Conservation (phyloP, 1,140 invertebrate genomes). For the Meteorus sp. region DNA sequence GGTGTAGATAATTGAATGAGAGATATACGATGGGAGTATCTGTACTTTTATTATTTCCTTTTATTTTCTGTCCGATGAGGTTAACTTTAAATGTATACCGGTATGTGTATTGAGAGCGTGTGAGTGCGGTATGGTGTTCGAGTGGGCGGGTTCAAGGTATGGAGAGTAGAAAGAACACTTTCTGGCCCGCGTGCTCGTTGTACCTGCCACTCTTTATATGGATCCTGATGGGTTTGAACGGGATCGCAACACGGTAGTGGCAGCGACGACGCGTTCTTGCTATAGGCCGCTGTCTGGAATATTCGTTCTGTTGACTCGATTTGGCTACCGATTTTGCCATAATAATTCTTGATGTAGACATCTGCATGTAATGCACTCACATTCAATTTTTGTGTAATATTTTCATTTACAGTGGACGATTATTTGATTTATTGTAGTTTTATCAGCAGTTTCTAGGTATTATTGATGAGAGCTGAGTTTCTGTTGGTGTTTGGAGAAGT, state of each 20-base stretch:
- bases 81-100: not conserved
- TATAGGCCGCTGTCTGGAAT: conserved; percentile 16
- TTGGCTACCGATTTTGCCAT: conserved; percentile 16
- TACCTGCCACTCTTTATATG: conserved; percentile 35
- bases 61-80: not conserved
- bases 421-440: too few relatives aligned
- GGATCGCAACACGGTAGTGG: conserved; percentile 28
- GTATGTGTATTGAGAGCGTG: conserved; percentile 19
- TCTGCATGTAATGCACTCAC: too few relatives aligned
- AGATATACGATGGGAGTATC: not conserved
- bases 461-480: too few relatives aligned
- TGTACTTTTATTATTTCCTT: not conserved
- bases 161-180: conserved; percentile 1
- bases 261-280: conserved; percentile 21
- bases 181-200: conserved; percentile 27
- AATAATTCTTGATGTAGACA: not conserved
- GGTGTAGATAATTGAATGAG: conserved; percentile 19
- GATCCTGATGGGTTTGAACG: conserved; percentile 32
- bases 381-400: not conserved
- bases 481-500: too few relatives aligned
- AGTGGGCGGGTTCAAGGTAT: conserved; percentile 27
- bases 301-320: conserved; percentile 18
- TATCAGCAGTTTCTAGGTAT: too few relatives aligned
- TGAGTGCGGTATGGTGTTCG: conserved; percentile 22
- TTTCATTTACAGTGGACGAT: not conserved